A percentile compares a stretch with the other conserved stretches of the same genome.
Conservation (phyloP, 2,797 vertebrate genomes). For the Podarcis siculus region DNA sequence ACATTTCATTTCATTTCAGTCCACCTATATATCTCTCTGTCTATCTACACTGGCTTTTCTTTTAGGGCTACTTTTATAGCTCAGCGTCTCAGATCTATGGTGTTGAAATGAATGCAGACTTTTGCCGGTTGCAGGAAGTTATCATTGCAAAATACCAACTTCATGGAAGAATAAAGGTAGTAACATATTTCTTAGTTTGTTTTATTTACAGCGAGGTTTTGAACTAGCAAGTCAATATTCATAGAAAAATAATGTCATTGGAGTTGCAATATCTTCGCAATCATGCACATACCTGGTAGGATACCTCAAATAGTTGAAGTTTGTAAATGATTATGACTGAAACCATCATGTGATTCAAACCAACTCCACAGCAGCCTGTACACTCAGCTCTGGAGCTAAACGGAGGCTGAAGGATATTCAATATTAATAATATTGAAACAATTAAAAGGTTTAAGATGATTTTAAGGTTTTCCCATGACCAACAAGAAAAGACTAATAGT, state of each 20-base stretch:
- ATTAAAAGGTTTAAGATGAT: not conserved
- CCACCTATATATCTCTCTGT: not conserved
- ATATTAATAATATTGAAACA: not conserved
- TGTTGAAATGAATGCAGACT: constrained; percentile 91
- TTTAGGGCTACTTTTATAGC: constrained; percentile 90
- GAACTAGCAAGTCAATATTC: not conserved
- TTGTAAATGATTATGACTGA: not conserved
- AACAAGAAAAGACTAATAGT: not conserved
- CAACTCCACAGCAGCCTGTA: too few relatives aligned
- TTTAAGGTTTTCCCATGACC: not conserved
- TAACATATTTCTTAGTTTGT: not conserved
- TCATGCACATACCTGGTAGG: not conserved
- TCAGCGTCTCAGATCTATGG: constrained; percentile 85
- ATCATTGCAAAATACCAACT: constrained; percentile 87
- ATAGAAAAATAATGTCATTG: too few relatives aligned
- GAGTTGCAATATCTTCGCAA: not conserved
- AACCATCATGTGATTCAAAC: not conserved
- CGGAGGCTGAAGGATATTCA: not conserved
- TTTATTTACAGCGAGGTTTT: constrained; percentile 19
- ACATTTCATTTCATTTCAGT: not conserved
- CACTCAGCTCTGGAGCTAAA: not conserved
- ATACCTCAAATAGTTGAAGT: not conserved
- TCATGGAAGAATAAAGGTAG: constrained; percentile 88
- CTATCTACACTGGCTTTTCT: constrained; percentile 45
- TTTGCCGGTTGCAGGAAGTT: constrained; percentile 88